Conservation (phyloP, 2,113 vertebrate species). For the Uria aalge region DNA sequence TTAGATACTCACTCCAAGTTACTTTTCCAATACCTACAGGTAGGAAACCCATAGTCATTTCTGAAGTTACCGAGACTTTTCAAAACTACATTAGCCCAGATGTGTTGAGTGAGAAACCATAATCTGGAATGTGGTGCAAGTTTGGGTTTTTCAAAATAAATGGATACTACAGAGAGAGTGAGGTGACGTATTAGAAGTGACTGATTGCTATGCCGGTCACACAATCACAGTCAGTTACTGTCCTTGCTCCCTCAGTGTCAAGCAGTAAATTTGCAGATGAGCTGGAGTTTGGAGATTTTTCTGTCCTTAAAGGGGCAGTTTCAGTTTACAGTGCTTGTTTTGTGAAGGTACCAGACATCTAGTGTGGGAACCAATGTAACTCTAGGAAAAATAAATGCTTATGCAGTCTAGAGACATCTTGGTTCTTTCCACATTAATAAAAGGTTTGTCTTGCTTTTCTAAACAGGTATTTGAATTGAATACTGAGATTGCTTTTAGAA, state of each 20-base stretch:
- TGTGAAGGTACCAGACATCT: neutral
- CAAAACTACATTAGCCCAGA: neutral
- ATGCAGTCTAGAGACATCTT: accelerated
- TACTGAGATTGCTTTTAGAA: neutral
- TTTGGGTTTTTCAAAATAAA: neutral
- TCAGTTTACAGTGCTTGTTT: neutral
- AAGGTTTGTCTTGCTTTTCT: neutral
- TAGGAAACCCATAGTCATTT: neutral
- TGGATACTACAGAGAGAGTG: neutral
- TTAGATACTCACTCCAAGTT: neutral
- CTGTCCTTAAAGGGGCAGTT: neutral
- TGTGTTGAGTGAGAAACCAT: neutral
- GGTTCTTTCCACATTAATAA: neutral
- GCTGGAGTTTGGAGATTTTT: neutral
- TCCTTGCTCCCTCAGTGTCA: constrained; percentile 1
- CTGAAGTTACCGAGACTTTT: neutral
- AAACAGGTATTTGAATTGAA: neutral
- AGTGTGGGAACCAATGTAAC: neutral
- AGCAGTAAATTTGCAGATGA: constrained; percentile 28
- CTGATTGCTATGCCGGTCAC: neutral
- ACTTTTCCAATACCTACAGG: neutral
- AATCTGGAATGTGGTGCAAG: neutral
- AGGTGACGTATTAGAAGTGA: neutral
- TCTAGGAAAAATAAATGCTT: neutral
- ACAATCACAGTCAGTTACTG: neutral